Evolutionary conservation across 2,113 vertebrate species (phyloP).

Genomic region (Dasyprocta punctata): DNA sequence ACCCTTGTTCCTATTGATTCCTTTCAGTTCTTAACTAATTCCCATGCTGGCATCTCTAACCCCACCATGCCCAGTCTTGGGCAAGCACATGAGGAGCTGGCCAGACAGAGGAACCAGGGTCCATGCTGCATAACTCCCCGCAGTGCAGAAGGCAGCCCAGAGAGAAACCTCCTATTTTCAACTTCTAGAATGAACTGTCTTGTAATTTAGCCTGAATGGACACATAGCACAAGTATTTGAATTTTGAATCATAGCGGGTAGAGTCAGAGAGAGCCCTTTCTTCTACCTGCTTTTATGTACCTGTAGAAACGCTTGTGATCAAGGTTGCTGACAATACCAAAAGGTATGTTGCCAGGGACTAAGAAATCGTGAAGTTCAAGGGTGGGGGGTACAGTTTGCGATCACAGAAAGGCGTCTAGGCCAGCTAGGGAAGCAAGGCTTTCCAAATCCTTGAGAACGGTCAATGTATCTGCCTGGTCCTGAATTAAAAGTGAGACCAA

Average conservation of each 20-base stretch:
- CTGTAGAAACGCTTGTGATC: constrained; percentile 64
- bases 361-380: constrained; percentile 71
- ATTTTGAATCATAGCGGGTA: neutral
- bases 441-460: constrained; percentile 72
- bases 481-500: constrained; percentile 82
- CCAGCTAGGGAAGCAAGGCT: constrained; percentile 68
- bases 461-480: constrained; percentile 79
- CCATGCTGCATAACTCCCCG: no score
- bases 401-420: constrained; percentile 60
- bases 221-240: neutral
- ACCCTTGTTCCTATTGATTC: no score
- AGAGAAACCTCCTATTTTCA: fast-evolving
- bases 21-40: fast-evolving
- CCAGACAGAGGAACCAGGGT: neutral
- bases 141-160: neutral
- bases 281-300: neutral
- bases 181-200: neutral
- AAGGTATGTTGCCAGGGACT: constrained; percentile 61
- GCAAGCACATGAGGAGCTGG: fast-evolving
- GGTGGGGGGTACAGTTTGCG: constrained; percentile 45
- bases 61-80: fast-evolving
- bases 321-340: constrained; percentile 45
- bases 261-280: neutral
- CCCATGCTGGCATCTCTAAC: no score
- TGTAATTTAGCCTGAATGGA: fast-evolving